Conservation (phyloP, 2,888 invertebrate genomes). For the Drosophila tripunctata region DNA sequence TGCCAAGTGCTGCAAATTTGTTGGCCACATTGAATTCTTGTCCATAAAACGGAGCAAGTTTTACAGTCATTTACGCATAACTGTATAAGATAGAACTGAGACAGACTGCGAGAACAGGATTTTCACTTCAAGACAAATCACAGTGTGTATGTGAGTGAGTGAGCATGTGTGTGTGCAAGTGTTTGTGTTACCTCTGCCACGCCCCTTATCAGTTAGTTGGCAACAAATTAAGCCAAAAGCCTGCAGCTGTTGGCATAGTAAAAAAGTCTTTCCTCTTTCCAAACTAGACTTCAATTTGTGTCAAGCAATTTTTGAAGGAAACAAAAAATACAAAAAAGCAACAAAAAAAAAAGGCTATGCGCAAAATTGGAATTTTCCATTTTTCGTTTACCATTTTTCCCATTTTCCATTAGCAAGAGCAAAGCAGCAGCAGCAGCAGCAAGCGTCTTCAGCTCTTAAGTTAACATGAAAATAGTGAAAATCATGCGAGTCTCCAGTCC, state of each 20-base stretch:
- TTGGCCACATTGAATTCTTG: conserved; percentile 49
- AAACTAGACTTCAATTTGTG: conserved; percentile 62
- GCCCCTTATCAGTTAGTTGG: conserved; percentile 48
- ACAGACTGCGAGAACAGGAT: conserved; percentile 66
- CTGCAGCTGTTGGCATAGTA: conserved; percentile 55
- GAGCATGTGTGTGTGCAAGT: conserved; percentile 12
- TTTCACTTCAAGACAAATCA: conserved; percentile 27
- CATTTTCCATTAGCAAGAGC: conserved; percentile 61
- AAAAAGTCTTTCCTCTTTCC: conserved; percentile 49
- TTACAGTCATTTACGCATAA: conserved; percentile 72
- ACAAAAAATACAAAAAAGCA: conserved; percentile 10
- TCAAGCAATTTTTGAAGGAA: conserved; percentile 58
- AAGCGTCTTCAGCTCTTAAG: conserved; percentile 41
- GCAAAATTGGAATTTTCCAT: conserved; percentile 58
- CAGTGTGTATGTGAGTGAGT: conserved; percentile 31
- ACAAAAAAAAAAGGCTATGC: conserved; percentile 15
- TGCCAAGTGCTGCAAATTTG: conserved; percentile 64
- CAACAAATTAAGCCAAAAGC: conserved; percentile 64
- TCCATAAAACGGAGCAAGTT: conserved; percentile 72
- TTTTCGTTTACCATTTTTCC: conserved; percentile 64
- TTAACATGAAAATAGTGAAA: conserved; percentile 78
- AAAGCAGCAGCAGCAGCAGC: conserved; percentile 5
- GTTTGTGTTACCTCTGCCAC: conserved; percentile 36
- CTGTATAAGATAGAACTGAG: conserved; percentile 77
- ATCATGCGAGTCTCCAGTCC: conserved; percentile 71